Evolutionary conservation across 1,140 invertebrate species (phyloP).

Genomic region (Aphidius ervi): DNA sequence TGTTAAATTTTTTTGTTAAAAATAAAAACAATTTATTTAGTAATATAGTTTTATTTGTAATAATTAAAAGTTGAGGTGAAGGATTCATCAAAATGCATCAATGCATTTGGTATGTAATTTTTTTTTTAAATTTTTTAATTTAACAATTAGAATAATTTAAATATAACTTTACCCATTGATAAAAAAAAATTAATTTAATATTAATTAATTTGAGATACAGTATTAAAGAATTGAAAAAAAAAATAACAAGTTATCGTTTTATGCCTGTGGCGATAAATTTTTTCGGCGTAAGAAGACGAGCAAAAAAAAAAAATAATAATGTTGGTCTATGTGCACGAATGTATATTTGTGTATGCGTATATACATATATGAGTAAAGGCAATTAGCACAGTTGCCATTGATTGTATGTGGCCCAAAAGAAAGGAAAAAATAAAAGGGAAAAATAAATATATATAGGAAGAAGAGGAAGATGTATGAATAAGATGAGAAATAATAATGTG

Average conservation of each 20-base stretch:
- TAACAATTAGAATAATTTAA: not conserved
- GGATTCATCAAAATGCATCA: slow-evolving; percentile 13
- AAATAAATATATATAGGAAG: too few species aligned
- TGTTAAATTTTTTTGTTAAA: too few species aligned
- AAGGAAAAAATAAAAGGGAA: too few species aligned
- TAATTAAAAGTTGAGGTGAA: not conserved
- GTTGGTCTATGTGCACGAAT: slow-evolving; percentile 20
- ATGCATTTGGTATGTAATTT: slow-evolving; percentile 16
- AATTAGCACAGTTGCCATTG: too few species aligned
- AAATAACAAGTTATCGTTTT: too few species aligned
- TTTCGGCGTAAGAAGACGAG: too few species aligned
- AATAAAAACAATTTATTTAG: not conserved
- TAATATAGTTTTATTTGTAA: not conserved
- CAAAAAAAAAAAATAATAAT: not conserved
- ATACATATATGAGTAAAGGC: not conserved
- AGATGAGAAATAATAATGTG: too few species aligned
- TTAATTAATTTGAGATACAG: too few species aligned
- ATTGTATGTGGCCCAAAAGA: too few species aligned
- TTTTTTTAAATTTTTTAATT: not conserved
- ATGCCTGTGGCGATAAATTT: too few species aligned
- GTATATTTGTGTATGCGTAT: not conserved
- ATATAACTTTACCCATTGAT: not conserved
- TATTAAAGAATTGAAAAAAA: too few species aligned
- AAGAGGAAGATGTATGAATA: too few species aligned
- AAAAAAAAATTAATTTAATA: not conserved